Percentiles rank a stretch among this genome's conserved stretches.
Evolutionary conservation across 2,888 invertebrate genomes (phyloP).

Genomic region (Trissolcus japonicus): DNA sequence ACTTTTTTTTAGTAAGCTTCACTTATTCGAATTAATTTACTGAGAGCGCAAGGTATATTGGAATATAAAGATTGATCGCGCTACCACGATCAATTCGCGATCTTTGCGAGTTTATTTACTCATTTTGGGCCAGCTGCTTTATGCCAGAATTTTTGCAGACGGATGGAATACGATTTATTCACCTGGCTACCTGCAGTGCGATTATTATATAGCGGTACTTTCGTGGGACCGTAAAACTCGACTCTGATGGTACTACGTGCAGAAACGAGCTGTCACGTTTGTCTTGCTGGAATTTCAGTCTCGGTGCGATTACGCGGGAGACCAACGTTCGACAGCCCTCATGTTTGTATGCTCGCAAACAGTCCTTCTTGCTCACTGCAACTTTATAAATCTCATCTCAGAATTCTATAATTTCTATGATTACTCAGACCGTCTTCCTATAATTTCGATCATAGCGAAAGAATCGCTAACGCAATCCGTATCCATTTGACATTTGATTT

Average conservation of each 20-base stretch:
- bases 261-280: slow-evolving; percentile 35
- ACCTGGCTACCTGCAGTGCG: slow-evolving; percentile 36
- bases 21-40: no score
- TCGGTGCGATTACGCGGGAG: not conserved
- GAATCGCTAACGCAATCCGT: no score
- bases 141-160: slow-evolving; percentile 34
- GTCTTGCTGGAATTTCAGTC: slow-evolving; percentile 26
- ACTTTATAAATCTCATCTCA: no score
- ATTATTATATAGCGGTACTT: slow-evolving; percentile 53
- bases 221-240: slow-evolving; percentile 43
- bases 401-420: no score
- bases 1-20: no score
- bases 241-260: slow-evolving; percentile 22
- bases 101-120: slow-evolving; percentile 59
- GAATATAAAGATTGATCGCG: no score
- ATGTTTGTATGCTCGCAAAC: slow-evolving; percentile 1
- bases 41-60: no score
- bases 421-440: not conserved
- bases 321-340: slow-evolving; percentile 14
- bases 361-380: not conserved
- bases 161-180: slow-evolving; percentile 40
- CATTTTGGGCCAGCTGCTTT: slow-evolving; percentile 51
- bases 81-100: slow-evolving; percentile 62
- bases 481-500: no score
- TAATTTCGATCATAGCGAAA: no score